phyloP scores from a whole-genome alignment of 2,797 vertebrate genomes.

The Eulemur rubriventer region DNA sequence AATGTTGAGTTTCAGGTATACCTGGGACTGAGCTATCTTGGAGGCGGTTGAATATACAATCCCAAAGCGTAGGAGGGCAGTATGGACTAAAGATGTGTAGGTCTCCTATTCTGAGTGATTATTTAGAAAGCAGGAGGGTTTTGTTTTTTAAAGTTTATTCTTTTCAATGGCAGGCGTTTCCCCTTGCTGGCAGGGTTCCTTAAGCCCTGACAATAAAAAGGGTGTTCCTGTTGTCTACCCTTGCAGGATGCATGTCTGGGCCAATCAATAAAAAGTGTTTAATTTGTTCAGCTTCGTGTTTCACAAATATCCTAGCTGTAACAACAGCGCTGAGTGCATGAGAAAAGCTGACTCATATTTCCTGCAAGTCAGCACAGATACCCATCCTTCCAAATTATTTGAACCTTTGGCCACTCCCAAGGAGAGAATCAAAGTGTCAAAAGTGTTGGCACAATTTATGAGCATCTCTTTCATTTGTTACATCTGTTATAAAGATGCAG shows the following conservation, averaged over 20 bases:
- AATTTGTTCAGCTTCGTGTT: slow-evolving; percentile 15
- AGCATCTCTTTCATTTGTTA: slow-evolving; percentile 49
- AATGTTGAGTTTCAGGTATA: background rate
- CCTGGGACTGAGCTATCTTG: background rate
- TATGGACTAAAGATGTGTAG: background rate
- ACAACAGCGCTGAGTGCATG: slow-evolving; percentile 11
- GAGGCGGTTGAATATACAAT: background rate
- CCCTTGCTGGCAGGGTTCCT: slow-evolving; percentile 32
- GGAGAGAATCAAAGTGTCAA: slow-evolving; percentile 48
- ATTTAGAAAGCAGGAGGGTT: background rate
- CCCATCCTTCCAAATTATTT: slow-evolving; percentile 26
- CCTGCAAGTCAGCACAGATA: slow-evolving; percentile 39
- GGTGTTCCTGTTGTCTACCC: slow-evolving; percentile 30
- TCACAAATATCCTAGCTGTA: background rate
- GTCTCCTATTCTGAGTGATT: background rate
- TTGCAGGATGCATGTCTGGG: slow-evolving; percentile 50
- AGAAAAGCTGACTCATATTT: slow-evolving; percentile 63
- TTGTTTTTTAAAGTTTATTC: background rate
- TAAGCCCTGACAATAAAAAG: slow-evolving; percentile 50
- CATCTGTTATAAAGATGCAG: slow-evolving; percentile 35
- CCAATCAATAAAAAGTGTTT: slow-evolving; percentile 33
- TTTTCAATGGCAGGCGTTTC: slow-evolving; percentile 59
- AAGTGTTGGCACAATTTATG: slow-evolving; percentile 19
- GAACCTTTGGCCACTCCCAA: background rate
- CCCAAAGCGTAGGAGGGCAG: background rate